Evolutionary conservation across 2,888 invertebrate species (phyloP).

Genomic region (Drosophila villosipedis): DNA sequence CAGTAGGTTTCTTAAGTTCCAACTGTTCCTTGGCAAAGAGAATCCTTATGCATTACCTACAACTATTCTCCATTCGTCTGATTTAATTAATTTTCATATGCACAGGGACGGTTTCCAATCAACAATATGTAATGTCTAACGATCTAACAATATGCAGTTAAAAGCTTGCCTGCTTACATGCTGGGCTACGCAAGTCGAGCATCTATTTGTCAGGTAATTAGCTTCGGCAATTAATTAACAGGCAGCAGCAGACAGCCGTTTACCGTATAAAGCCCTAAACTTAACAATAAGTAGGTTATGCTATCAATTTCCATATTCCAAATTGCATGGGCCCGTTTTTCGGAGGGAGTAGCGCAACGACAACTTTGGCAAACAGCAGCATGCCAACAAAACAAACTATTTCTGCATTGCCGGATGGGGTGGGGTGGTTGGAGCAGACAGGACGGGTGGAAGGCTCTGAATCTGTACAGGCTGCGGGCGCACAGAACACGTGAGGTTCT

Average conservation of each 20-base stretch:
- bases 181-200: constrained; percentile 3
- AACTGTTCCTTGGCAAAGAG: neutral
- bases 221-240: constrained; percentile 45
- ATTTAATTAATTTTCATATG: neutral
- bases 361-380: constrained; percentile 44
- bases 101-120: neutral
- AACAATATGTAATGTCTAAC: neutral
- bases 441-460: neutral
- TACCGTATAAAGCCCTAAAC: constrained; percentile 32
- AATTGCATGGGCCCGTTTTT: constrained; percentile 38
- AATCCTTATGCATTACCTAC: neutral
- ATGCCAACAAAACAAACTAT: constrained; percentile 71
- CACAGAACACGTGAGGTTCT: constrained; percentile 72
- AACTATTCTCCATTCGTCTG: neutral
- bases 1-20: neutral
- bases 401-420: constrained; percentile 31
- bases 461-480: constrained; percentile 20
- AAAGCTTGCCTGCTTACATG: neutral
- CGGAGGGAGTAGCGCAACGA: constrained; percentile 47
- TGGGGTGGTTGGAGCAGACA: no score
- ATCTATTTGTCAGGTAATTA: constrained; percentile 52
- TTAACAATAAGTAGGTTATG: constrained; percentile 49
- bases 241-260: constrained; percentile 38
- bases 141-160: neutral
- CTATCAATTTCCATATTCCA: constrained; percentile 72